phyloP scores from a whole-genome alignment of 35 echinoderm and acorn worm species.

The Heliocidaris erythrogramma region DNA sequence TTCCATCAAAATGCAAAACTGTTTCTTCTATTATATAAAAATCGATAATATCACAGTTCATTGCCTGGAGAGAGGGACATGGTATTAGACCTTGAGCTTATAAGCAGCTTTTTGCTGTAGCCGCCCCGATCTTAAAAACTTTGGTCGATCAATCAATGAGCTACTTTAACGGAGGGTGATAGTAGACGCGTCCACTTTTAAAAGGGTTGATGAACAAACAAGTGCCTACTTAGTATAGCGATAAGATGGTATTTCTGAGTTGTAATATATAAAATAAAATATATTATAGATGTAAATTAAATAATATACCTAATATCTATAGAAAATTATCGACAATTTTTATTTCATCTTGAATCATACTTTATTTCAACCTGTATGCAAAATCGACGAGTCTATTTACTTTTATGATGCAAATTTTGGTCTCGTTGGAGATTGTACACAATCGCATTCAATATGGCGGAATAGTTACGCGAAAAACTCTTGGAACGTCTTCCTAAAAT shows the following conservation, averaged over 20 bases:
- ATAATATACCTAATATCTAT: not conserved
- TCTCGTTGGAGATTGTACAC: slow-evolving; percentile 52
- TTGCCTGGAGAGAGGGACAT: not conserved
- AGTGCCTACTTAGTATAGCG: no score
- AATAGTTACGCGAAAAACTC: not conserved
- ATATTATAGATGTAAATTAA: not conserved
- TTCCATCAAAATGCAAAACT: no score
- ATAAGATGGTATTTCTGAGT: no score
- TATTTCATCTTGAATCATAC: not conserved
- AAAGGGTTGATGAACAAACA: not conserved
- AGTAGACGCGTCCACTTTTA: not conserved
- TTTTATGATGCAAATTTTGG: slow-evolving; percentile 46
- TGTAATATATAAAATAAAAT: no score
- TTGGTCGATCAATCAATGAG: not conserved
- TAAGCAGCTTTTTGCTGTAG: not conserved
- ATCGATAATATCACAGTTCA: no score
- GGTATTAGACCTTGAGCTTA: not conserved
- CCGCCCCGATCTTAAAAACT: slow-evolving; percentile 15
- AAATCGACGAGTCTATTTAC: slow-evolving; percentile 38
- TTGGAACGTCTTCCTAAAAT: slow-evolving; percentile 11
- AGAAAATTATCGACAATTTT: no score
- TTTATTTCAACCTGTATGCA: not conserved
- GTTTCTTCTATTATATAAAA: no score
- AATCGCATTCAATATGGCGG: slow-evolving; percentile 52
- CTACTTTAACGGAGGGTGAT: not conserved